Percentiles rank a stretch among this genome's conserved stretches.
Conservation (phyloP, 2,797 vertebrate genomes). For the Enteromius unitaeniatus region DNA sequence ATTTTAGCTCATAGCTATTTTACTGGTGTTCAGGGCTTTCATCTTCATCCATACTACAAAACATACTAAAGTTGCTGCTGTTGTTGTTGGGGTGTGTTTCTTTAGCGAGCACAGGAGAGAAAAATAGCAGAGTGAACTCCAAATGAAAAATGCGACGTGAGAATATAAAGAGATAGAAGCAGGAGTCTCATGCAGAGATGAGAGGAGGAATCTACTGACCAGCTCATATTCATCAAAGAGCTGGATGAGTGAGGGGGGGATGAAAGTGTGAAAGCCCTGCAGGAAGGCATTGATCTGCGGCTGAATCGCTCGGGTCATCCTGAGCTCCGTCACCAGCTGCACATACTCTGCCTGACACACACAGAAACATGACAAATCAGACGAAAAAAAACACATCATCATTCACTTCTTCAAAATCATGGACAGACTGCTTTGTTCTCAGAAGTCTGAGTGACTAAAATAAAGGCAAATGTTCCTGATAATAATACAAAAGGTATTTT, state of each 20-base stretch:
- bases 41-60: not conserved
- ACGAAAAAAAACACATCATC: not conserved
- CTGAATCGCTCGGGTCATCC: conserved; percentile 98
- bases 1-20: not conserved
- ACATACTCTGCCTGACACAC: conserved; percentile 91
- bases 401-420: not conserved
- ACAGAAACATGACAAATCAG: conserved; percentile 40
- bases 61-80: not conserved
- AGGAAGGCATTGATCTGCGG: conserved; percentile 98
- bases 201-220: conserved; percentile 79
- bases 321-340: conserved; percentile 97
- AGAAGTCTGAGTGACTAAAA: not conserved
- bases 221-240: conserved; percentile 98
- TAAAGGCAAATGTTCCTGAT: not conserved
- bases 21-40: not conserved
- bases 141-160: conserved; percentile 9
- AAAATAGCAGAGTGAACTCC: not conserved
- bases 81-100: not conserved
- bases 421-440: not conserved
- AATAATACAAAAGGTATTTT: not conserved
- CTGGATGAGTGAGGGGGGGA: conserved; percentile 94
- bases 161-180: conserved; percentile 8
- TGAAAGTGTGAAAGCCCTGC: conserved; percentile 98
- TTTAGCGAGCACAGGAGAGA: not conserved
- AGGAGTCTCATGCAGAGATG: not conserved